A percentile compares a stretch with the other conserved stretches of the same genome.
Conservation (phyloP, 1,140 invertebrate species). For the Psilanteris sp. region DNA sequence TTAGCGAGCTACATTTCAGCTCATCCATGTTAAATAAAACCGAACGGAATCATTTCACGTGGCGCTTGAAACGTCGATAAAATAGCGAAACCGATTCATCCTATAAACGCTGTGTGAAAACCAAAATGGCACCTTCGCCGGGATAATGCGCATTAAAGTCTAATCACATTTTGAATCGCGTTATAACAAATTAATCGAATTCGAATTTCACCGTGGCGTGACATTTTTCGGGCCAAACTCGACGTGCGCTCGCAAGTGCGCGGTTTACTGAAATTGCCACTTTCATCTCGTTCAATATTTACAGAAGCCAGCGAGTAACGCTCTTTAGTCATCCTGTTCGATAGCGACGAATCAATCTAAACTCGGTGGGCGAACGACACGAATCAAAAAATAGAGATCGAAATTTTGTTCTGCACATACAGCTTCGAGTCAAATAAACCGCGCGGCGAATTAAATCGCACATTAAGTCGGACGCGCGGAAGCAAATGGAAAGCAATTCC, state of each 20-base stretch:
- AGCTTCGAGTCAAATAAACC: too few relatives aligned
- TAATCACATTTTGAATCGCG: too few relatives aligned
- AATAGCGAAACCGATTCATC: conserved; percentile 7
- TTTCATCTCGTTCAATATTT: conserved; percentile 41
- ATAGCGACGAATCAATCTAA: conserved; percentile 1
- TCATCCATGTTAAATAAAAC: conserved; percentile 3
- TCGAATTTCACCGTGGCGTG: conserved; percentile 13
- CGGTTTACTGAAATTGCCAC: conserved; percentile 33
- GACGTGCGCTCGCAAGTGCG: conserved; percentile 16
- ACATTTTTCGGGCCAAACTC: conserved; percentile 15
- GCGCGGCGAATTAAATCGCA: too few relatives aligned
- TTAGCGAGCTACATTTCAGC: too few relatives aligned
- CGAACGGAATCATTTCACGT: neutral
- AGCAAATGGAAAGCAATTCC: too few relatives aligned
- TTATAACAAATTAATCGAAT: conserved; percentile 15
- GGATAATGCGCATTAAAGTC: too few relatives aligned
- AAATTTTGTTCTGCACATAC: too few relatives aligned
- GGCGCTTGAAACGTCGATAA: neutral
- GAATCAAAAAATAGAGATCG: too few relatives aligned
- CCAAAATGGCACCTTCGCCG: too few relatives aligned
- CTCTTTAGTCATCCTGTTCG: neutral
- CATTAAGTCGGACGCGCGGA: too few relatives aligned
- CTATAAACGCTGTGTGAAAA: too few relatives aligned
- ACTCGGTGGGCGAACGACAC: neutral
- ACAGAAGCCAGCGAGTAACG: conserved; percentile 12